Percentiles rank a stretch among this genome's conserved stretches.
phyloP scores from a whole-genome alignment of 2,888 invertebrate species.

The Drosophila incognita region DNA sequence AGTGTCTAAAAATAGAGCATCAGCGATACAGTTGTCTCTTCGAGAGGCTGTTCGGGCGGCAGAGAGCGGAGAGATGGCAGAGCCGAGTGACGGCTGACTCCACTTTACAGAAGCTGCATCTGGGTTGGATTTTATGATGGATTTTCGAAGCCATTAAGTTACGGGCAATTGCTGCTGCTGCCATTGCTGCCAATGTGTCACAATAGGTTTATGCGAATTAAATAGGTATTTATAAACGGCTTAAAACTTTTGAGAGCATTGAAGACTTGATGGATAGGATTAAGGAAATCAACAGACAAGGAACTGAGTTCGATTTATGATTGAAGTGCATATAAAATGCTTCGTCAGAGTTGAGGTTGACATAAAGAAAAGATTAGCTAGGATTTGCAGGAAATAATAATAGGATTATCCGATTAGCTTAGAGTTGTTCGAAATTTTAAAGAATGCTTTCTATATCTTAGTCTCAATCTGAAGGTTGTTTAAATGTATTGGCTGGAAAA shows the following conservation, averaged over 20 bases:
- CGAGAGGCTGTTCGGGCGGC: background rate
- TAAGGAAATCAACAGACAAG: conserved; percentile 19
- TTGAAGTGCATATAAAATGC: conserved; percentile 3
- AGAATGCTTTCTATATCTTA: background rate
- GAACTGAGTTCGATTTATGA: conserved; percentile 10
- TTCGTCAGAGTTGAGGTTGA: background rate
- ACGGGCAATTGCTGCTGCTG: conserved; percentile 10
- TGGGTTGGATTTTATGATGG: conserved; percentile 36
- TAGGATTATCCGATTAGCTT: background rate
- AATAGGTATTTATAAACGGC: conserved; percentile 54
- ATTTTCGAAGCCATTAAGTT: conserved; percentile 30
- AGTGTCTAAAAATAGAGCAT: conserved; percentile 65
- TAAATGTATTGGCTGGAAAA: background rate
- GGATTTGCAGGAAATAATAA: background rate
- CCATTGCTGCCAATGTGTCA: background rate
- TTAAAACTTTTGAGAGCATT: conserved; percentile 28
- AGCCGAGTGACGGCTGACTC: conserved; percentile 16
- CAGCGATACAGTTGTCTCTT: conserved; percentile 28
- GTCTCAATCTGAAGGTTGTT: background rate
- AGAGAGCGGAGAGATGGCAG: background rate
- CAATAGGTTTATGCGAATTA: conserved; percentile 46
- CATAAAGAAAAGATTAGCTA: background rate
- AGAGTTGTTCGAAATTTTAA: background rate
- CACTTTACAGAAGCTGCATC: conserved; percentile 38
- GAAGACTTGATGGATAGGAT: conserved; percentile 34